Percentiles rank a stretch among this genome's conserved stretches.
These are phyloP conservation scores for Gnatocerus cornutus DNA, from an alignment of 2,888 invertebrate species.

Conservation along the genomic window DNA sequence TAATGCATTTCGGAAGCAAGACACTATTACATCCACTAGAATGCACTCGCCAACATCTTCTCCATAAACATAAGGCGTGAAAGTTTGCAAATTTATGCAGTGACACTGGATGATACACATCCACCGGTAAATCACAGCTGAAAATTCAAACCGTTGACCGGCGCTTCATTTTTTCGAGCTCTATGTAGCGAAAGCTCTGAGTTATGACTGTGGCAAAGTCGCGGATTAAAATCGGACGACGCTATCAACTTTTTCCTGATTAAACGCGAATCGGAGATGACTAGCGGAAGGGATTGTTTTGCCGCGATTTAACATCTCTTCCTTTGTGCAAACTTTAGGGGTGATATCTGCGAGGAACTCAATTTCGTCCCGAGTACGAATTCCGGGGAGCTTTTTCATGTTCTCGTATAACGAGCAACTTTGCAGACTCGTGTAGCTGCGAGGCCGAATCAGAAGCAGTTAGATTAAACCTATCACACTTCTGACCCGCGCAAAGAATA, in stretches of 20 bases:
- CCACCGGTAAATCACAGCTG: slow-evolving; percentile 13
- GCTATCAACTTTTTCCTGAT: slow-evolving; percentile 4
- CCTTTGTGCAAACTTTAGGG: slow-evolving; percentile 9
- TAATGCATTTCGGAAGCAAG: slow-evolving; percentile 54
- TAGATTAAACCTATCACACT: no score
- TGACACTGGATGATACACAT: slow-evolving; percentile 7
- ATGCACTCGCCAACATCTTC: slow-evolving; percentile 54
- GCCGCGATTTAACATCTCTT: slow-evolving; percentile 20
- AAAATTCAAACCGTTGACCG: slow-evolving; percentile 28
- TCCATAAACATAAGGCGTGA: slow-evolving; percentile 54
- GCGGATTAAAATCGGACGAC: slow-evolving; percentile 4
- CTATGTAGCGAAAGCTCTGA: slow-evolving; percentile 15
- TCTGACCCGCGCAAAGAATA: no score
- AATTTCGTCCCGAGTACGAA: slow-evolving; percentile 3
- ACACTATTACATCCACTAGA: slow-evolving; percentile 56
- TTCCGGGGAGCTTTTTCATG: slow-evolving; percentile 9
- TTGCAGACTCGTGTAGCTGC: background rate
- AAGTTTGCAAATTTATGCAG: slow-evolving; percentile 56
- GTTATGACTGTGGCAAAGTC: slow-evolving; percentile 8
- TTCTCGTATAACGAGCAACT: slow-evolving; percentile 12
- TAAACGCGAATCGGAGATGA: slow-evolving; percentile 1
- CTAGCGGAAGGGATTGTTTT: slow-evolving; percentile 19
- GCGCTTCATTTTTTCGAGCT: slow-evolving; percentile 19
- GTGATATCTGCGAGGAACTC: slow-evolving; percentile 18
- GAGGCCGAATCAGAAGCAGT: no score